A percentile compares a stretch with the other conserved stretches of the same genome.
Evolutionary conservation across 2,113 vertebrate genomes (phyloP).

Genomic region (Heteronetta atricapilla): DNA sequence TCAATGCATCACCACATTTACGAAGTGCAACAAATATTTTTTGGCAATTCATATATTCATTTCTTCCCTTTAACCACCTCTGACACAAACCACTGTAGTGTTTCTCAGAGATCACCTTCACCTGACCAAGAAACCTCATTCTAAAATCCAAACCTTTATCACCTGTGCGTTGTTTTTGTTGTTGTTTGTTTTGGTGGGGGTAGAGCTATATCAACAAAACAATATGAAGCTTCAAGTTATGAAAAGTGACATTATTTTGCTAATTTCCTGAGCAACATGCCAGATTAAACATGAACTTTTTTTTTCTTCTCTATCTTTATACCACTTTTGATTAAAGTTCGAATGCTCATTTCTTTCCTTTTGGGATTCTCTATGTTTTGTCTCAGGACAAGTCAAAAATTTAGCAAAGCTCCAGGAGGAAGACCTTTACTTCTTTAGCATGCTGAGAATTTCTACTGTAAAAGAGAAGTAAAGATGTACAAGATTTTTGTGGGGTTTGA

Average conservation of each 20-base stretch:
- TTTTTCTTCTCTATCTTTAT: not conserved
- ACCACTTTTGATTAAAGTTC: not conserved
- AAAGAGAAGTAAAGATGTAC: not conserved
- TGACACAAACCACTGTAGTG: not conserved
- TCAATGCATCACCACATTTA: not conserved
- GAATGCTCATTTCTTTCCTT: not conserved
- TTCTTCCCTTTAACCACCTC: not conserved
- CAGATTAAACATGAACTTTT: not conserved
- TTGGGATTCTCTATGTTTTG: not conserved
- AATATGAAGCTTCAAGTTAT: not conserved
- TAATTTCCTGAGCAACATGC: not conserved
- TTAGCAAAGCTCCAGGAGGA: accelerated
- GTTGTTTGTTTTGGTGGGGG: not conserved
- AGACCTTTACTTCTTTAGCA: not conserved
- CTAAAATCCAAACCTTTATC: not conserved
- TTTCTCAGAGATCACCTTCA: accelerated
- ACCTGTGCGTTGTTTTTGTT: too few relatives aligned
- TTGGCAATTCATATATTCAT: not conserved
- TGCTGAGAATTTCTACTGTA: not conserved
- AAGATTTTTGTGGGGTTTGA: not conserved
- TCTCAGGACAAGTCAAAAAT: not conserved
- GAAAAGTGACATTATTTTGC: not conserved
- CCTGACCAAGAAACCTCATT: accelerated
- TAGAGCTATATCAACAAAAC: not conserved
- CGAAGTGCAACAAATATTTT: not conserved